phyloP scores from a whole-genome alignment of 2,113 vertebrate species.

The Zootoca vivipara region DNA sequence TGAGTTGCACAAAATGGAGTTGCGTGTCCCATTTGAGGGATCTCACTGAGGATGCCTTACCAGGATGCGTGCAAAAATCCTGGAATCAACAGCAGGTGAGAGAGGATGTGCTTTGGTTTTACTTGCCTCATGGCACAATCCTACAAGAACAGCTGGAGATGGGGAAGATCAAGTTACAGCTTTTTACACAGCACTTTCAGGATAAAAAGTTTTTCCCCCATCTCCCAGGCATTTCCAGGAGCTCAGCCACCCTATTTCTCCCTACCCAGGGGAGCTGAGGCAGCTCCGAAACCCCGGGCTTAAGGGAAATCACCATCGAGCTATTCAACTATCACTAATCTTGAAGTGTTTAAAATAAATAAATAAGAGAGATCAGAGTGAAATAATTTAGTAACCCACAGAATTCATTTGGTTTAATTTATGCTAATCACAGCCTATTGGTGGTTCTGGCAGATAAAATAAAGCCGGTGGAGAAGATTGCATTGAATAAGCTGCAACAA shows the following conservation, averaged over 20 bases:
- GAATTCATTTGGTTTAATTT: slow-evolving; percentile 79
- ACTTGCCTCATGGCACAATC: slow-evolving; percentile 32
- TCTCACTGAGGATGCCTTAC: neutral
- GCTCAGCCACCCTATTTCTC: slow-evolving; percentile 40
- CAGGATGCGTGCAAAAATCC: neutral
- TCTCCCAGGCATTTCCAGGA: slow-evolving; percentile 54
- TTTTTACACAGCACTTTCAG: slow-evolving; percentile 65
- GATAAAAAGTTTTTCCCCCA: no score
- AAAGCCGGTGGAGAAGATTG: slow-evolving; percentile 75
- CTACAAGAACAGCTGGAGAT: slow-evolving; percentile 36
- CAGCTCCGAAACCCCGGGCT: slow-evolving; percentile 30
- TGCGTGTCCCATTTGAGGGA: neutral
- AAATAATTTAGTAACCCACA: slow-evolving; percentile 78
- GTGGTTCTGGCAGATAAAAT: slow-evolving; percentile 77
- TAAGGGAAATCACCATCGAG: slow-evolving; percentile 47
- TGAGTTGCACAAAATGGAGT: neutral
- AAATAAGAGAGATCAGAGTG: slow-evolving; percentile 68
- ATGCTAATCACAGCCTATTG: slow-evolving; percentile 77
- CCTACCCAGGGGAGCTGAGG: slow-evolving; percentile 43
- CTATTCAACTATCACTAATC: slow-evolving; percentile 66
- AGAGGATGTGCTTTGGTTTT: slow-evolving; percentile 9
- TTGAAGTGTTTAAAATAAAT: slow-evolving; percentile 67
- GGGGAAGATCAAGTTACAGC: slow-evolving; percentile 61
- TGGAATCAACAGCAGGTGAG: neutral
- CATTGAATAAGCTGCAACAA: slow-evolving; percentile 70